These are phyloP conservation scores for Neoascia interrupta DNA, from an alignment of 2,888 invertebrate genomes.

Conservation along the genomic window DNA sequence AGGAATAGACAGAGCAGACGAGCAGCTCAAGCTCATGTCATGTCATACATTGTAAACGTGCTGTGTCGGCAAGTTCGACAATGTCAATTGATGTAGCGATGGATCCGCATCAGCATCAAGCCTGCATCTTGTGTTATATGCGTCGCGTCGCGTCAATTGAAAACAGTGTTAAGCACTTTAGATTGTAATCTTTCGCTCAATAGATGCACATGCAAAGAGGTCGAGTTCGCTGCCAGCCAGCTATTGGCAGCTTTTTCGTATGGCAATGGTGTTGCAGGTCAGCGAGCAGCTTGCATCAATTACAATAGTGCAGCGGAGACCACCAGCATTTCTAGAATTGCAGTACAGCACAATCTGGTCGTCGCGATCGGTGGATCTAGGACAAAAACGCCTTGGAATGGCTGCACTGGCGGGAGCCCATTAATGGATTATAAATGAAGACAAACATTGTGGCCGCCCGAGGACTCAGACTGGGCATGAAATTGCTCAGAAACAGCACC, in stretches of 20 bases:
- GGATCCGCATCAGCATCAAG: conserved; percentile 17
- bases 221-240: conserved; percentile 46
- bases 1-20: too few relatives aligned
- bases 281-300: conserved; percentile 61
- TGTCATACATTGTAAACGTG: conserved; percentile 9
- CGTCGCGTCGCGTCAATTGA: conserved; percentile 66
- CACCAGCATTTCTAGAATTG: conserved; percentile 53
- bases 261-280: conserved; percentile 60
- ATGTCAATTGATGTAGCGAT: conserved; percentile 47
- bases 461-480: conserved; percentile 26
- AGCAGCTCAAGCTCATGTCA: conserved; percentile 16
- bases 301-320: conserved; percentile 48
- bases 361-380: conserved; percentile 42
- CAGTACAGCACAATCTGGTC: conserved; percentile 40
- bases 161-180: conserved; percentile 68
- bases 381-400: conserved; percentile 54
- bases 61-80: conserved; percentile 40
- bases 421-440: conserved; percentile 63
- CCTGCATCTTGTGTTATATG: conserved; percentile 6
- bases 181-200: conserved; percentile 58
- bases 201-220: conserved; percentile 48
- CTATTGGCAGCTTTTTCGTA: conserved; percentile 39
- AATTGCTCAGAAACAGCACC: conserved; percentile 16
- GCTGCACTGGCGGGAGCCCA: conserved; percentile 6
- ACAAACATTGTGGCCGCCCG: conserved; percentile 45